Conservation (phyloP, 2,113 vertebrate species). For the Percopsis transmontana region DNA sequence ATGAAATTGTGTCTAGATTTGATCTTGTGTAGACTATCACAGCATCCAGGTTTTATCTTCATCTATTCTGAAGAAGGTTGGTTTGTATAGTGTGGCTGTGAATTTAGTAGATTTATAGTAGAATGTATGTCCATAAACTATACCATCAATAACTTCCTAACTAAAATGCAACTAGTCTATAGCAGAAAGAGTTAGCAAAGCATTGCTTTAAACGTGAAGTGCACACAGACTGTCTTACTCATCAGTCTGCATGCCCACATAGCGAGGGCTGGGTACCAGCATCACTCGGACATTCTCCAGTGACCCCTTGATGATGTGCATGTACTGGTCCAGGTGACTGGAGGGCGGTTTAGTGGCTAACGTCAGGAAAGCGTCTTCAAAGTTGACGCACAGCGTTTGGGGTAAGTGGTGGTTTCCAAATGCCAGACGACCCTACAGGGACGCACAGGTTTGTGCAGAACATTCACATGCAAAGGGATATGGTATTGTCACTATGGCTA, state of each 20-base stretch:
- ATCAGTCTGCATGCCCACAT: constrained; percentile 93
- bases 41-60: too few species aligned
- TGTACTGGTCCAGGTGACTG: constrained; percentile 96
- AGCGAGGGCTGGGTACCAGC: constrained; percentile 96
- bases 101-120: too few species aligned
- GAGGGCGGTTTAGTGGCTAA: constrained; percentile 98
- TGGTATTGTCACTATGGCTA: too few species aligned
- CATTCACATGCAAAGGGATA: not conserved
- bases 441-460: not conserved
- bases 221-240: constrained; percentile 82
- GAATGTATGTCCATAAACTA: too few species aligned
- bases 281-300: constrained; percentile 97
- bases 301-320: constrained; percentile 98
- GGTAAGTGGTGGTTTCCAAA: constrained; percentile 97
- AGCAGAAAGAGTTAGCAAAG: too few species aligned
- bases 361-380: constrained; percentile 95
- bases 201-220: too few species aligned
- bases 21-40: not conserved
- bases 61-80: too few species aligned
- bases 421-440: constrained; percentile 87
- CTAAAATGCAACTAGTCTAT: too few species aligned
- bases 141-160: too few species aligned
- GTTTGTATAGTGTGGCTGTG: too few species aligned
- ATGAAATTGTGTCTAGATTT: not conserved
- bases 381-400: constrained; percentile 94